A percentile compares a stretch with the other conserved stretches of the same genome.
Conservation (phyloP, 2,113 vertebrate genomes). For the Melierax canorus region DNA sequence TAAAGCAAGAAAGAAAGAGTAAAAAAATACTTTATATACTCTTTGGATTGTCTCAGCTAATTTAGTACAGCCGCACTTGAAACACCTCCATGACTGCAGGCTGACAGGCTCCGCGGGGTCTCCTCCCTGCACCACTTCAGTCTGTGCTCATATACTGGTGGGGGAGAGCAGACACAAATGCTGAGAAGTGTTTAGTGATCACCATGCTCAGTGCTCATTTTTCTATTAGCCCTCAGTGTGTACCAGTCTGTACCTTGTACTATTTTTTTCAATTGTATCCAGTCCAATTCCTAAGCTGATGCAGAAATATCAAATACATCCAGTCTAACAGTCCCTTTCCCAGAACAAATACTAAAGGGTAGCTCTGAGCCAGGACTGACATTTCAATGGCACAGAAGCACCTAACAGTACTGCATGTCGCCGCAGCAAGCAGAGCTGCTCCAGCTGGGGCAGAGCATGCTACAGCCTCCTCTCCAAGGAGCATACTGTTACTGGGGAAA, state of each 20-base stretch:
- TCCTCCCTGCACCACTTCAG: not conserved
- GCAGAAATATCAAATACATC: not conserved
- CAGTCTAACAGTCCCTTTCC: not conserved
- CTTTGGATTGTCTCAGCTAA: not conserved
- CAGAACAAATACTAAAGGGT: not conserved
- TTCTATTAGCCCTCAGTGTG: not conserved
- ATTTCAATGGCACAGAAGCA: not conserved
- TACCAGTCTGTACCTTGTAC: not conserved
- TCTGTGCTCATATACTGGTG: not conserved
- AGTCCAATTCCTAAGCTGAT: not conserved
- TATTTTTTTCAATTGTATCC: not conserved
- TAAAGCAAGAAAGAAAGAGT: not conserved
- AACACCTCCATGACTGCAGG: not conserved
- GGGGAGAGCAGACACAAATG: not conserved
- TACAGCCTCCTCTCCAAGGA: not conserved
- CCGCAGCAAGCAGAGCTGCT: not conserved
- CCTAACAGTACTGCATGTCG: fast-evolving
- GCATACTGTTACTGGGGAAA: not conserved
- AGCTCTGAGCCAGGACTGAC: not conserved
- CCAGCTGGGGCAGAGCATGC: not conserved
- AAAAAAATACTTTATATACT: not conserved
- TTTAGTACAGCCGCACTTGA: not conserved
- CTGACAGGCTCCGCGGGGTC: not conserved
- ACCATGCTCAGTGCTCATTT: not conserved
- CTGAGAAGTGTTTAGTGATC: not conserved